Base-by-base conservation (phyloP, 2,113 vertebrate species). In the Amia ocellicauda region DNA sequence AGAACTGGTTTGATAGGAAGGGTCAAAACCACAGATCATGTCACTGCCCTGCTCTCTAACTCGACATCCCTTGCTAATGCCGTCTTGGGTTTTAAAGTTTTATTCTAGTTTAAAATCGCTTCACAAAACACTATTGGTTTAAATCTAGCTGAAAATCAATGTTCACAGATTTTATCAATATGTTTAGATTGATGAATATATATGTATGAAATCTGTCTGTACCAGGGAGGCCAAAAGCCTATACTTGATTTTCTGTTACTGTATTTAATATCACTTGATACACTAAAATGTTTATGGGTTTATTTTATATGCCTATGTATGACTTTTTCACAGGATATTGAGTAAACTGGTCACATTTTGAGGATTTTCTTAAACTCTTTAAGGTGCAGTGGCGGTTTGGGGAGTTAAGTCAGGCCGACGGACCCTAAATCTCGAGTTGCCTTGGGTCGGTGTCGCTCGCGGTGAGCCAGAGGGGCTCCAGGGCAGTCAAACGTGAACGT, bases 221-320 rank as follows among this genome's bases (percentile, higher is more conserved):
- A 11, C 31, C 45, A 14, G 43, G 50, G 70, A 72, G 74, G 67
- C 68, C 73, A 49, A 55, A 72, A 65, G 58, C 72, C 71, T 79
- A n/a, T n/a, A 69, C 79, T 80, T 80, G 63, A 78, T 85, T 82
- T 84, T 78, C 68, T 71, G 81, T 47, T 47, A 82, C 80, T 78
- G 78, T 84, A 60, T 66, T 66, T 60, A 66, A 81, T 58, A 41
- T 58, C 56, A 41, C 36, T 41, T 58, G 56, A 58, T 58, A 41
- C 36, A 47, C 43, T 36, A 47, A 14, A 17, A 17, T 47, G 13
- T 47, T 47, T 47, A 17, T 16, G 4, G 13, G 43, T 47, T 47
- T 8, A 4, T 47, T 47, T 47, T 47, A 47, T 47, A 36, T 36
- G 31, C 5, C 31, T 36, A 11, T 36, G 11, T 36, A 36, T 36